A percentile compares a stretch with the other conserved stretches of the same genome.
These are phyloP conservation scores for Dysdera silvatica DNA, from an alignment of 1,140 invertebrate genomes.

Conservation along the genomic window DNA sequence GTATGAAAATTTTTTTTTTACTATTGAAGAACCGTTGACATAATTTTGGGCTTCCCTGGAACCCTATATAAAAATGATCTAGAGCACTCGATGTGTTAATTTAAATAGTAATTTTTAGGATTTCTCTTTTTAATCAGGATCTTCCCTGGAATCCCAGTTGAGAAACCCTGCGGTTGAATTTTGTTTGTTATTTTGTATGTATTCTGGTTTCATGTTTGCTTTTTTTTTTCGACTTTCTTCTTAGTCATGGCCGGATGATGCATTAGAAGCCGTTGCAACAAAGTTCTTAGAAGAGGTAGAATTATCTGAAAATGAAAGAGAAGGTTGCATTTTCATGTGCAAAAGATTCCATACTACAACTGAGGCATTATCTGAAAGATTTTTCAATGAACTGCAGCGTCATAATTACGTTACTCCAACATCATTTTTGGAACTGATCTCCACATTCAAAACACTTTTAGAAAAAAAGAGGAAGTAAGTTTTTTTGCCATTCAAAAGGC, in stretches of 20 bases:
- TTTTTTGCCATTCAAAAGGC: too few species aligned
- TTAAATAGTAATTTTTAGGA: too few species aligned
- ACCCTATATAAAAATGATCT: too few species aligned
- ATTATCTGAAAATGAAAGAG: constrained; percentile 46
- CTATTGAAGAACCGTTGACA: too few species aligned
- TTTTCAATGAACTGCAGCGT: constrained; percentile 8
- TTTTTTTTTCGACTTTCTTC: constrained; percentile 4
- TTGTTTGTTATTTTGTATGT: constrained; percentile 1
- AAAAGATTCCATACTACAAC: constrained; percentile 26
- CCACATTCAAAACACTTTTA: constrained; percentile 67
- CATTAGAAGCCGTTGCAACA: constrained; percentile 77
- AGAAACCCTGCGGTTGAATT: too few species aligned
- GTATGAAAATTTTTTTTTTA: too few species aligned
- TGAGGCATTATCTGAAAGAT: neutral
- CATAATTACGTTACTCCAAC: constrained; percentile 78
- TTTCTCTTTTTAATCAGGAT: too few species aligned
- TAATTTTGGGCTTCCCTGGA: too few species aligned
- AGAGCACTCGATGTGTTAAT: too few species aligned
- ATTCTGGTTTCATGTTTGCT: neutral
- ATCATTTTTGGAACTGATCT: constrained; percentile 81
- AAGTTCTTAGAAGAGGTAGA: constrained; percentile 61
- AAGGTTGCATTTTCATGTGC: constrained; percentile 27
- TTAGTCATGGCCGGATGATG: constrained; percentile 75
- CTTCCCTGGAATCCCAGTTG: too few species aligned
- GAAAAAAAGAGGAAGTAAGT: constrained; percentile 58